Evolutionary conservation across 2,888 invertebrate genomes (phyloP).

Genomic region (Neoaliturus tenellus): DNA sequence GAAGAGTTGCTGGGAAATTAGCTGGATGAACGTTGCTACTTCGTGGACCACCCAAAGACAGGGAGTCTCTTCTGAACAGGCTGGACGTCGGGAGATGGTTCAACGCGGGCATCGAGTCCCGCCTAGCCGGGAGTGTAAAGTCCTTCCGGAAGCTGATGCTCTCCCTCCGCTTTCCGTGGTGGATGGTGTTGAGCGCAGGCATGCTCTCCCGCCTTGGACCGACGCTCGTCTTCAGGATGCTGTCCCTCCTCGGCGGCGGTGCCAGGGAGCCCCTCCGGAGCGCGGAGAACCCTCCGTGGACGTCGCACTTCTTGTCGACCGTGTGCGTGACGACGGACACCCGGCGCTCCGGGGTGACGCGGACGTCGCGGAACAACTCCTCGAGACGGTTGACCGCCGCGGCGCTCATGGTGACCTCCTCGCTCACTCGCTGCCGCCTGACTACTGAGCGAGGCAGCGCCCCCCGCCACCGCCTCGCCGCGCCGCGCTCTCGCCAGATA

Average conservation of each 20-base stretch:
- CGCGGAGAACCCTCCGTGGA: constrained; percentile 76
- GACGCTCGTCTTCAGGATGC: constrained; percentile 68
- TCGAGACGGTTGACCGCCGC: constrained; percentile 83
- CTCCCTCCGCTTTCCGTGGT: constrained; percentile 23
- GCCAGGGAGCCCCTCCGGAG: constrained; percentile 77
- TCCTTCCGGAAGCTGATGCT: constrained; percentile 50
- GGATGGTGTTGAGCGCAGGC: constrained; percentile 65
- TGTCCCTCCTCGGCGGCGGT: constrained; percentile 71
- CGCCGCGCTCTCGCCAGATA: constrained; percentile 32
- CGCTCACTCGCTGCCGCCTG: neutral
- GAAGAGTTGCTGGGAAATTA: constrained; percentile 80
- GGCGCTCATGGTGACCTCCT: constrained; percentile 69
- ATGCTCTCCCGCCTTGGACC: constrained; percentile 73
- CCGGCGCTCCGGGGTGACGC: constrained; percentile 73
- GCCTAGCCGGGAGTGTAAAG: constrained; percentile 70
- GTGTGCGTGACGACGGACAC: constrained; percentile 73
- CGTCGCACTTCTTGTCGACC: constrained; percentile 81
- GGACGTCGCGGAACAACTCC: constrained; percentile 82
- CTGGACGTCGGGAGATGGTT: constrained; percentile 65
- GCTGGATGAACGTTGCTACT: constrained; percentile 77
- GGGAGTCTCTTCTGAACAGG: constrained; percentile 77
- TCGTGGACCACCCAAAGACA: constrained; percentile 62
- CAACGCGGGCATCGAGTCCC: constrained; percentile 66
- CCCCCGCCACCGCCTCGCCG: constrained; percentile 15
- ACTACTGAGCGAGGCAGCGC: neutral